Evolutionary conservation across 2,888 invertebrate species (phyloP).

Genomic region (Drosophila mulleri): DNA sequence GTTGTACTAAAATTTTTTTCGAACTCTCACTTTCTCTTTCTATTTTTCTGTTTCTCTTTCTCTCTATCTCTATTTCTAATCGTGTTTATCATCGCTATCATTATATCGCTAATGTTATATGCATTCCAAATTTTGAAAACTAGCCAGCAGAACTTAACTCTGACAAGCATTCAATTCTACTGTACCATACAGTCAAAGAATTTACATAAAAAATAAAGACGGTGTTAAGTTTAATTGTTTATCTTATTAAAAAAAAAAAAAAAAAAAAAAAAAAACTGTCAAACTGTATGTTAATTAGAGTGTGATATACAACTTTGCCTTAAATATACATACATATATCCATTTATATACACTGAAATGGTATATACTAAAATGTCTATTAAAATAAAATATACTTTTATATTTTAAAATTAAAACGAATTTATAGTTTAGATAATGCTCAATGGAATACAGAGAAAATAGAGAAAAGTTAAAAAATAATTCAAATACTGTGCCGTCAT

Average conservation of each 20-base stretch:
- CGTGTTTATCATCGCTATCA: too few relatives aligned
- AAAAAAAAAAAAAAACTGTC: conserved; percentile 2
- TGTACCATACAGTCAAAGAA: neutral
- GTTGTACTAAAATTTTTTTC: neutral
- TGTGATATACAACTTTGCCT: neutral
- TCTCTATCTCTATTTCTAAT: neutral
- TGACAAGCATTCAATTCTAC: too few relatives aligned
- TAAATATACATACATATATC: neutral
- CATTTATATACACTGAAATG: neutral
- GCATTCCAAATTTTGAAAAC: too few relatives aligned
- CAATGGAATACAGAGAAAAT: neutral
- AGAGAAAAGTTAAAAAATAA: conserved; percentile 15
- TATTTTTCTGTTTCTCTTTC: neutral
- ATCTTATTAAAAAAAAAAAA: neutral
- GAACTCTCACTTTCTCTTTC: neutral
- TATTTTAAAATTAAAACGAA: neutral
- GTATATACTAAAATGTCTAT: neutral
- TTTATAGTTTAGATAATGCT: neutral
- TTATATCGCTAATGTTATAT: too few relatives aligned
- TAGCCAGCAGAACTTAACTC: neutral
- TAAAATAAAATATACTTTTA: too few relatives aligned
- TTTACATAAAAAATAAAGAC: conserved; percentile 22
- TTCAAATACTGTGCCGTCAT: conserved; percentile 18
- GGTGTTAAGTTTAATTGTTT: conserved; percentile 35
- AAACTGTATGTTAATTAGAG: neutral